phyloP scores from a whole-genome alignment of 2,888 invertebrate species.

The Cheilosia scutellata region DNA sequence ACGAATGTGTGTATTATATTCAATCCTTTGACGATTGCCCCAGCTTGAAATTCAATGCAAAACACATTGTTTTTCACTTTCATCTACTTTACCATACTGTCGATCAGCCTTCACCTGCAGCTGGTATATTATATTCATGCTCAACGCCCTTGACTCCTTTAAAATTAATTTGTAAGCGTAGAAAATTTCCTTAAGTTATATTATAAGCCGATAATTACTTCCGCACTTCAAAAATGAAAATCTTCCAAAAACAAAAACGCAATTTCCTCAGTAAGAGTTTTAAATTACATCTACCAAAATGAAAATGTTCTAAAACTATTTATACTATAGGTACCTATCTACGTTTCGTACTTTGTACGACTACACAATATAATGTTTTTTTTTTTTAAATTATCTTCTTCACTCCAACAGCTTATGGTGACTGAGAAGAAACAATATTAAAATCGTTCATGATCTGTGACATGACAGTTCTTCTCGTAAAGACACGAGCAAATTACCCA shows the following conservation, averaged over 20 bases:
- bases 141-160: conserved; percentile 1
- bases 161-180: background rate
- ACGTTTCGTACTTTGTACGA: background rate
- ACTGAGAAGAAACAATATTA: background rate
- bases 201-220: conserved; percentile 10
- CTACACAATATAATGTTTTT: background rate
- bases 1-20: no score
- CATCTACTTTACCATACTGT: no score
- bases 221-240: conserved; percentile 3
- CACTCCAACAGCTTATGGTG: background rate
- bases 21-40: no score
- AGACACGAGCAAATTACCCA: background rate
- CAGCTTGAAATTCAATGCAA: no score
- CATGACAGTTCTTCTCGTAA: conserved; percentile 24
- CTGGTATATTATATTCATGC: background rate
- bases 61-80: no score
- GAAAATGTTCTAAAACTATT: conserved; percentile 4
- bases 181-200: background rate
- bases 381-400: background rate
- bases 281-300: conserved; percentile 16
- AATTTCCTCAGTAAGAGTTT: conserved; percentile 22
- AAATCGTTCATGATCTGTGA: conserved; percentile 1
- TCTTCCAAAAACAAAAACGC: background rate
- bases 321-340: background rate
- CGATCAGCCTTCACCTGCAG: background rate